These are phyloP conservation scores for Blera fallax DNA, from an alignment of 2,888 invertebrate species.

Conservation along the genomic window DNA sequence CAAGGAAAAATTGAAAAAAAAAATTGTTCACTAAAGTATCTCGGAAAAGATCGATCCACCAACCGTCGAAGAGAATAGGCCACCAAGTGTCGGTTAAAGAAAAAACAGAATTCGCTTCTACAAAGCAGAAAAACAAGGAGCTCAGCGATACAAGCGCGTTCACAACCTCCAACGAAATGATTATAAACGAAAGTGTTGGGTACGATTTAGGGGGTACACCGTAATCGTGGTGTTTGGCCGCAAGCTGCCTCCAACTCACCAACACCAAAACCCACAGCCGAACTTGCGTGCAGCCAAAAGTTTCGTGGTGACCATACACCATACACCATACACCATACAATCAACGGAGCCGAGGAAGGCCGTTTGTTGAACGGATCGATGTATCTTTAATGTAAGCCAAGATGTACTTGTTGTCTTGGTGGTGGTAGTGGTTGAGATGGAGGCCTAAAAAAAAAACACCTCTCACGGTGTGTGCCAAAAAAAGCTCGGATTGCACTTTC, in stretches of 20 bases:
- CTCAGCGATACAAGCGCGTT: slow-evolving; percentile 80
- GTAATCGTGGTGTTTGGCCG: slow-evolving; percentile 34
- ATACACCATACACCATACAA: slow-evolving; percentile 52
- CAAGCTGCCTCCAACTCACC: slow-evolving; percentile 47
- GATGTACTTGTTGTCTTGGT: slow-evolving; percentile 31
- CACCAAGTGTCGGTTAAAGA: slow-evolving; percentile 31
- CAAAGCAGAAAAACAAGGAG: slow-evolving; percentile 55
- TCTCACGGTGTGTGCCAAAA: slow-evolving; percentile 46
- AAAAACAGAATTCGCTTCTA: slow-evolving; percentile 41
- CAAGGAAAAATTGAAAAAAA: slow-evolving; percentile 54
- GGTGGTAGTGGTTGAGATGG: slow-evolving; percentile 21
- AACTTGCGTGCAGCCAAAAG: slow-evolving; percentile 72
- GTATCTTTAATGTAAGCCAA: slow-evolving; percentile 2
- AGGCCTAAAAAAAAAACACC: slow-evolving; percentile 35
- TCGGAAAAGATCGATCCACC: slow-evolving; percentile 15
- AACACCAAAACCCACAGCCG: slow-evolving; percentile 41
- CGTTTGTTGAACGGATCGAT: slow-evolving; percentile 35
- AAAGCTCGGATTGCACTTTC: slow-evolving; percentile 63
- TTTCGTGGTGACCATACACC: slow-evolving; percentile 75
- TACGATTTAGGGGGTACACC: slow-evolving; percentile 68
- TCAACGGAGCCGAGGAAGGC: slow-evolving; percentile 51
- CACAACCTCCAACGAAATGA: slow-evolving; percentile 82
- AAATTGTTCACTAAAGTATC: slow-evolving; percentile 7
- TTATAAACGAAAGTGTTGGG: slow-evolving; percentile 80
- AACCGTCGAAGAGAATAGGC: slow-evolving; percentile 33